Base-by-base conservation (phyloP, 2,888 invertebrate species). In the Spodoptera littoralis region DNA sequence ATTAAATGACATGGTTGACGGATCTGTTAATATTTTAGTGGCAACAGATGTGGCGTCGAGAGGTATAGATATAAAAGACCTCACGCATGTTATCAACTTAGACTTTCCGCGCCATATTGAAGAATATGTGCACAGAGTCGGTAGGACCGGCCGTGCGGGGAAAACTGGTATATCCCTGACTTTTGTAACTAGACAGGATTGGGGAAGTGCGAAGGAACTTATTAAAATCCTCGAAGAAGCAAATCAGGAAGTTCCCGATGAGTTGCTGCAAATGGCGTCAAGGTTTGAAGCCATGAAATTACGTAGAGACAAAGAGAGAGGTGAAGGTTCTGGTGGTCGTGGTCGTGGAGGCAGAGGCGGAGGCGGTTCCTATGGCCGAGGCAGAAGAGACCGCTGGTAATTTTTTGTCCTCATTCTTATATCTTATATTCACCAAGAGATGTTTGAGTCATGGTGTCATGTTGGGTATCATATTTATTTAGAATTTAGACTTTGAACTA, bases 41-140 rank as follows among this genome's bases (percentile, higher is more conserved):
- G 99, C 99, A 0, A 99, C 99, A 0, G 99, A 99, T 95, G 98
- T 99, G 0, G 99, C 99, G 3, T 98, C 98, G 5, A 95, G 99
- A 73, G 99, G 99, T 1, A 96, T 99, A 57, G 99, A 99, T 86
- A 98, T 98, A 57, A 96, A 97, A 82, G 98, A 98, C 84, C 95
- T 98, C 11, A 97, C 98, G 92, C 97, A 98, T 89, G 98, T 99
- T 1, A 93, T 99, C 30, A 99, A 99, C 89, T 98, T 96, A 81
- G 99, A 99, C 90, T 99, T 99, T 84, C 99, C 99, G 0, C 95
- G 97, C 13, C 98, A 98, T 82, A 98, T 99, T 81, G 99, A 99
- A 88, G 99, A 99, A 84, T 99, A 99, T 91, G 98, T 98, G 0
- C 99, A 99, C 87, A 96, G 99, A 67, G 98, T 99, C n/a, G 99